Percentiles rank a stretch among this genome's conserved stretches.
Conservation (phyloP, 2,888 invertebrate genomes). For the Escarpia spicata region DNA sequence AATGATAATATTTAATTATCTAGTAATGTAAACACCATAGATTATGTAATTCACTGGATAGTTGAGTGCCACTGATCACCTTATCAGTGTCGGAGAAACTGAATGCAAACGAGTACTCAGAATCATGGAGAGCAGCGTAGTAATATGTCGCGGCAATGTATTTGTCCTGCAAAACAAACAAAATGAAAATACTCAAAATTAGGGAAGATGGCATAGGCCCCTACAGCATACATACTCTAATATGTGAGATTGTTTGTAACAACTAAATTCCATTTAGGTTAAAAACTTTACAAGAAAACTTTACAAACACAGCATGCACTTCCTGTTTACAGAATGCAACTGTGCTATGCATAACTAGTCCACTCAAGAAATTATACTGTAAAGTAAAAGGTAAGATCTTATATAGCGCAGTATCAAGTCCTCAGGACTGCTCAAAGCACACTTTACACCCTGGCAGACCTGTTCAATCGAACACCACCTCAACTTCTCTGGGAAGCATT, state of each 20-base stretch:
- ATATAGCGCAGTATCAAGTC: too few relatives aligned
- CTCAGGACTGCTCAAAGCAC: too few relatives aligned
- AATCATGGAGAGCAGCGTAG: constrained; percentile 62
- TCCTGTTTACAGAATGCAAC: not conserved
- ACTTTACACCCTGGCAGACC: too few relatives aligned
- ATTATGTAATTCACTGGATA: not conserved
- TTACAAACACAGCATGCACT: not conserved
- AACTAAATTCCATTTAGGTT: too few relatives aligned
- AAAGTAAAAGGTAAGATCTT: too few relatives aligned
- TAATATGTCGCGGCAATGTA: constrained; percentile 58
- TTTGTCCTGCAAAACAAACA: constrained; percentile 31
- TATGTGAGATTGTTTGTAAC: too few relatives aligned
- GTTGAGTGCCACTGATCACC: constrained; percentile 47
- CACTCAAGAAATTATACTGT: not conserved
- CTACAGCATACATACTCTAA: too few relatives aligned
- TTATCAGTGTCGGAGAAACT: constrained; percentile 63
- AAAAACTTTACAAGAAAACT: not conserved
- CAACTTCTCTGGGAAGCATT: too few relatives aligned
- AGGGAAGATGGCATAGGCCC: too few relatives aligned
- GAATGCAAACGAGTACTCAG: constrained; percentile 65
- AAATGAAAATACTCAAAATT: constrained; percentile 17
- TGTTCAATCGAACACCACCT: too few relatives aligned
- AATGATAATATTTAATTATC: too few relatives aligned
- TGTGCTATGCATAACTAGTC: not conserved
- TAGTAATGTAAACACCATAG: not conserved